Evolutionary conservation across 2,113 vertebrate species (phyloP).

Genomic region (Isichthys henryi): DNA sequence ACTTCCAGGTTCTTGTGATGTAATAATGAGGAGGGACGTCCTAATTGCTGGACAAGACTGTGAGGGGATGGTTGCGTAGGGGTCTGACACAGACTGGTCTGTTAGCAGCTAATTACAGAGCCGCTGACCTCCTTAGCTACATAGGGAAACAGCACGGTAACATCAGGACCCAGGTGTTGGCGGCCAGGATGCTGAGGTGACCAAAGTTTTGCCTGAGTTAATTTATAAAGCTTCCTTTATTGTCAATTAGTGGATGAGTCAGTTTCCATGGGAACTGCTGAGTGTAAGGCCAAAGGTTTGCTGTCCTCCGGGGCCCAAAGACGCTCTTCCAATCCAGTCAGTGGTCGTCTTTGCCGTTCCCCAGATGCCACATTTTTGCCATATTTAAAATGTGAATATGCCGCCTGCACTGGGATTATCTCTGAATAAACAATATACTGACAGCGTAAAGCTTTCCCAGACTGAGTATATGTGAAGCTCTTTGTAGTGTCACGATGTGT

Average conservation of each 20-base stretch:
- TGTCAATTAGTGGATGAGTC: constrained; percentile 2
- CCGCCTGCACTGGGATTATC: background rate
- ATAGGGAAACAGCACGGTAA: background rate
- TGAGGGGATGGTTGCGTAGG: background rate
- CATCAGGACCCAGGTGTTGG: background rate
- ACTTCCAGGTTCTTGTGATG: background rate
- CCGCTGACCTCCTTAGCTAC: background rate
- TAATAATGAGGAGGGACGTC: background rate
- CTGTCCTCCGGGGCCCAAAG: background rate
- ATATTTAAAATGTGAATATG: background rate
- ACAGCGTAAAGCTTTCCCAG: background rate
- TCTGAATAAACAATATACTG: background rate
- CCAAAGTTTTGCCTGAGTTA: background rate
- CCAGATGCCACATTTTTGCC: background rate
- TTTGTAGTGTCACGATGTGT: background rate
- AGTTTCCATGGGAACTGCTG: constrained; percentile 12
- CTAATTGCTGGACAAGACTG: no score
- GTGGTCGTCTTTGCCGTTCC: background rate
- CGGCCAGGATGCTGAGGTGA: background rate
- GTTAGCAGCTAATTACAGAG: background rate
- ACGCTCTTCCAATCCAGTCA: background rate
- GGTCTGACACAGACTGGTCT: background rate
- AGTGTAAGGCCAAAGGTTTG: background rate
- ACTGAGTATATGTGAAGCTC: background rate
- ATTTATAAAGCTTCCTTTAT: constrained; percentile 7